Evolutionary conservation across 2,797 vertebrate species (phyloP).

Genomic region (Acipenser transmontanus): DNA sequence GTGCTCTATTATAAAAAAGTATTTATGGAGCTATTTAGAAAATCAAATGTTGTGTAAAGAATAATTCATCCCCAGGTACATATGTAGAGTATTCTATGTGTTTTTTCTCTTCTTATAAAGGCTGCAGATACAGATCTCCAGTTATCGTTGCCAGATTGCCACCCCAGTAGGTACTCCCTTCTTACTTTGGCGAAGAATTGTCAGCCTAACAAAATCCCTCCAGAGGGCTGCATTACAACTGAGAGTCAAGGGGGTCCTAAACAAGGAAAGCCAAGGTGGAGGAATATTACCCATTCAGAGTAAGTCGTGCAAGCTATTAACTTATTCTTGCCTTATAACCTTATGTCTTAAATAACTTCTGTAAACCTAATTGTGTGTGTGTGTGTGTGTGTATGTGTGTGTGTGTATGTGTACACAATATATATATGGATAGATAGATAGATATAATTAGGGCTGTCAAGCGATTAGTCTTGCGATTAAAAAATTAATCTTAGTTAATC

Average conservation of each 20-base stretch:
- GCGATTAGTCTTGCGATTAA: no score
- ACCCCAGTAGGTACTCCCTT: constrained; percentile 89
- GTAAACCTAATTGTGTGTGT: no score
- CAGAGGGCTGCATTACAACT: constrained; percentile 71
- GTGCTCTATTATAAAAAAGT: background rate
- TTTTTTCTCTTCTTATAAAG: constrained; percentile 29
- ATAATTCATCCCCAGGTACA: no score
- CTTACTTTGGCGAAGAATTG: constrained; percentile 90
- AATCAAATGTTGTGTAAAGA: background rate
- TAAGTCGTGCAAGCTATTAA: constrained; percentile 50
- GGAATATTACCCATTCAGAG: constrained; percentile 88
- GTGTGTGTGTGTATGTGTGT: no score
- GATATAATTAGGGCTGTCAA: no score
- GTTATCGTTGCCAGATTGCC: constrained; percentile 91
- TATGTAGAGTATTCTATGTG: background rate
- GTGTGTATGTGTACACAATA: no score
- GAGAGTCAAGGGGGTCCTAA: constrained; percentile 78
- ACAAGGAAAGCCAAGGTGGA: constrained; percentile 79
- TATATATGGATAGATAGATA: no score
- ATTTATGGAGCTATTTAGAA: background rate
- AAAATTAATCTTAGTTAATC: no score
- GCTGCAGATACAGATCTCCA: constrained; percentile 90
- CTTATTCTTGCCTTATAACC: no score
- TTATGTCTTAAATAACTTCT: no score
- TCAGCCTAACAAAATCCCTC: constrained; percentile 72